Evolutionary conservation across 2,113 vertebrate species (phyloP), one percentile per base, ranked within the genome.

Genomic region (Petrocephalus zakoni): DNA sequence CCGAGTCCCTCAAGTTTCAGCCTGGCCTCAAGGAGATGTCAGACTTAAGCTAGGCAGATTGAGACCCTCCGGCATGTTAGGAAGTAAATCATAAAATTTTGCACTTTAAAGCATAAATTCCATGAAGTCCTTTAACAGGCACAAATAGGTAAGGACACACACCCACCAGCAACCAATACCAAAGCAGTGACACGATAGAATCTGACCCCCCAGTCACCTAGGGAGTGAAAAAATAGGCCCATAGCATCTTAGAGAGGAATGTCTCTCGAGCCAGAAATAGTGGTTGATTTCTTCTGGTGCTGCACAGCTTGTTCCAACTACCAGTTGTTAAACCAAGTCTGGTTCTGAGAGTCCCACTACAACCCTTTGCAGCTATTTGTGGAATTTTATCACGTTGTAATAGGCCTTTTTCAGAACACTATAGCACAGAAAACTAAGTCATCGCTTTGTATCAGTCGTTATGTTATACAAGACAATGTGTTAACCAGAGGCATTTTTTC

Each of bases 51-150:
- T 22, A 83, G 81, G 46, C 81, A 49, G 81, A 49, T 46, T 46
- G 81, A 49, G 42, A 46, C 42, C 81, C 37, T 83, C 37, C 46
- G 37, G 81, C 81, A 83, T 49, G 81, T 47, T 47, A n/a, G 81
- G 81, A 83, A 83, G 37, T 22, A 22, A 46, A 42, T 49, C 81
- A n/a, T 13, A 22, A 49, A n/a, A 49, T 47, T 83, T 83, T 22
- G 37, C 81, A 83, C 49, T 83, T 47, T 83, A 83, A 83, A 83
- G 46, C 42, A 83, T 83, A n/a, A 83, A 47, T 83, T 83, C 81
- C 19, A 1, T 47, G 4, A 83, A 83, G 81, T 47, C 21, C 81
- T 83, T 49, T 21, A 46, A 22, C 81, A 83, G 81, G 46, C 46
- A 46, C 37, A 83, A 47, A 49, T 17, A 83, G 46, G 81, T 5